Percentiles rank a stretch among this genome's conserved stretches.
Evolutionary conservation across 2,888 invertebrate species (phyloP).

Genomic region (Globia sparganii): DNA sequence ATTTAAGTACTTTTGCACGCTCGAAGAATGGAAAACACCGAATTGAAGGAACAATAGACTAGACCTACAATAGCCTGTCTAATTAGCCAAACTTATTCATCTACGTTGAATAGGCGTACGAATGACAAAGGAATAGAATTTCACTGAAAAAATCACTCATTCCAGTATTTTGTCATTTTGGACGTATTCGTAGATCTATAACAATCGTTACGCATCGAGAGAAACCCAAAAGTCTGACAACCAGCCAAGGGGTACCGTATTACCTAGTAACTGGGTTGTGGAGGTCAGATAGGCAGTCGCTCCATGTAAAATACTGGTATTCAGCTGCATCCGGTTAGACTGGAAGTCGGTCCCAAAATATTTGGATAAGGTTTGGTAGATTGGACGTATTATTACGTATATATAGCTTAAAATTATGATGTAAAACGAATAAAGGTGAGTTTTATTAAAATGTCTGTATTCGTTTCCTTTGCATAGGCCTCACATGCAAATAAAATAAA

Average conservation of each 20-base stretch:
- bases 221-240: neutral
- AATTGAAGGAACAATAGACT: conserved; percentile 48
- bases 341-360: neutral
- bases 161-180: conserved; percentile 29
- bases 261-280: neutral
- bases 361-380: neutral
- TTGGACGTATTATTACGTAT: conserved; percentile 22
- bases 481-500: conserved; percentile 40
- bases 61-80: conserved; percentile 40
- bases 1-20: conserved; percentile 32
- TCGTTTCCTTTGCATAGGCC: conserved; percentile 18
- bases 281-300: neutral
- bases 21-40: conserved; percentile 43
- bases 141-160: conserved; percentile 30
- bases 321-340: neutral
- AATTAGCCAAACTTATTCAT: conserved; percentile 62
- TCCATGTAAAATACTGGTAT: neutral
- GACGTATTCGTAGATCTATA: conserved; percentile 6
- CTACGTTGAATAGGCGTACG: conserved; percentile 45
- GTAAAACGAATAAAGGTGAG: conserved; percentile 31
- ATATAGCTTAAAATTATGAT: conserved; percentile 19
- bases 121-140: conserved; percentile 49
- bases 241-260: neutral
- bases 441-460: conserved; percentile 32
- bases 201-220: neutral